phyloP scores from a whole-genome alignment of 1,140 invertebrate species.

The Cotesia chilonis region DNA sequence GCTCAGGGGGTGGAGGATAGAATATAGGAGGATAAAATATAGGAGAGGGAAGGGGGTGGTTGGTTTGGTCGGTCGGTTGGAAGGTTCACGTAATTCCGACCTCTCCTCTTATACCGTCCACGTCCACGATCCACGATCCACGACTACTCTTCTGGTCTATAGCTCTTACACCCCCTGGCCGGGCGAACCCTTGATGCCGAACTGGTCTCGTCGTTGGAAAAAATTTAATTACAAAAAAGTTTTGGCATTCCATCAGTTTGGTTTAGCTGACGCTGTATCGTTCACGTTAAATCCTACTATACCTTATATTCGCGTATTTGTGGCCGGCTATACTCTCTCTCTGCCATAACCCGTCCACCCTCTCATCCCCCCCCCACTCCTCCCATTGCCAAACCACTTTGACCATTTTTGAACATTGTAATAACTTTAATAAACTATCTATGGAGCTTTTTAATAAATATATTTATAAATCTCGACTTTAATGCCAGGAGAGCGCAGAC shows the following conservation, averaged over 20 bases:
- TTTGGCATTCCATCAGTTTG: slow-evolving; percentile 62
- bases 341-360: neutral
- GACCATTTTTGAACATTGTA: too few relatives aligned
- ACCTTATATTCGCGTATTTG: slow-evolving; percentile 49
- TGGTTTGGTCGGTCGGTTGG: slow-evolving; percentile 18
- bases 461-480: too few relatives aligned
- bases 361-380: too few relatives aligned
- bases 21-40: neutral
- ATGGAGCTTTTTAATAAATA: too few relatives aligned
- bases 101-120: slow-evolving; percentile 20
- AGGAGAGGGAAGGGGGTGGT: neutral
- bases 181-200: slow-evolving; percentile 11
- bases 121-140: neutral
- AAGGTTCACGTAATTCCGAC: slow-evolving; percentile 35
- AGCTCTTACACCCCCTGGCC: slow-evolving; percentile 11
- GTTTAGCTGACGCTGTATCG: slow-evolving; percentile 49
- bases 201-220: slow-evolving; percentile 42
- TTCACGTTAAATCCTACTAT: slow-evolving; percentile 40
- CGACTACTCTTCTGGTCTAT: neutral
- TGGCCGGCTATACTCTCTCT: slow-evolving; percentile 40
- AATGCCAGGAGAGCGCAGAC: too few relatives aligned
- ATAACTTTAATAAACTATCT: too few relatives aligned
- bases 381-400: too few relatives aligned
- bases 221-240: slow-evolving; percentile 64
- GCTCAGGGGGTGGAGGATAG: slow-evolving; percentile 15